Evolutionary conservation across 2,888 invertebrate genomes (phyloP).

Genomic region (Ennomos quercinarius): DNA sequence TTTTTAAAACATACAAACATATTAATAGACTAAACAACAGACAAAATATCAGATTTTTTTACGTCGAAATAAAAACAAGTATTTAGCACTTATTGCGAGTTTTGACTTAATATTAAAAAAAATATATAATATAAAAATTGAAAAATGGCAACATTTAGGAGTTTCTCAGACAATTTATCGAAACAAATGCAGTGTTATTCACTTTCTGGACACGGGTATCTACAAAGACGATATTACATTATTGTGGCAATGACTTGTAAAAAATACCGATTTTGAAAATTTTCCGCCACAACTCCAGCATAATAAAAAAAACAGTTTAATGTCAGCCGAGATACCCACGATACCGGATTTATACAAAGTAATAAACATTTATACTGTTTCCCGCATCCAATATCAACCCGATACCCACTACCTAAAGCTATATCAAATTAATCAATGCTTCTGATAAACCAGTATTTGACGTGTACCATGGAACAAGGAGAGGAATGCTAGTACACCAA

Average conservation of each 20-base stretch:
- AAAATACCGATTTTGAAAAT: too few relatives aligned
- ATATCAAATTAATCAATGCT: background rate
- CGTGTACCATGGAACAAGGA: too few relatives aligned
- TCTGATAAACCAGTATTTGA: too few relatives aligned
- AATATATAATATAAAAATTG: slow-evolving; percentile 30
- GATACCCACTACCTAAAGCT: slow-evolving; percentile 5
- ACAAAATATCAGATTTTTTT: slow-evolving; percentile 44
- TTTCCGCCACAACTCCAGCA: too few relatives aligned
- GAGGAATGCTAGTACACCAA: too few relatives aligned
- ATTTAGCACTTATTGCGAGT: slow-evolving; percentile 37
- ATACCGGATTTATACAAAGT: slow-evolving; percentile 19
- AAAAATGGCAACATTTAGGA: slow-evolving; percentile 43
- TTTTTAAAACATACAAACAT: slow-evolving; percentile 41
- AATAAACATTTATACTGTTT: background rate
- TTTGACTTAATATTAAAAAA: slow-evolving; percentile 30
- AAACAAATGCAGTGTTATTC: background rate
- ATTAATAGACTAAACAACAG: slow-evolving; percentile 44
- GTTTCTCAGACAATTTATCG: slow-evolving; percentile 24
- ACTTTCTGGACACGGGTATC: background rate
- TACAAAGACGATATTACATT: slow-evolving; percentile 1
- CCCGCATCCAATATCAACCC: background rate
- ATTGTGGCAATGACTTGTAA: too few relatives aligned
- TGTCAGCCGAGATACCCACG: slow-evolving; percentile 6
- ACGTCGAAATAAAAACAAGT: slow-evolving; percentile 31
- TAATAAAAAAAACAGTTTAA: background rate